Percentiles rank a stretch among this genome's conserved stretches.
These are phyloP conservation scores for Telenomus remus DNA, from an alignment of 1,140 invertebrate species.

Conservation along the genomic window DNA sequence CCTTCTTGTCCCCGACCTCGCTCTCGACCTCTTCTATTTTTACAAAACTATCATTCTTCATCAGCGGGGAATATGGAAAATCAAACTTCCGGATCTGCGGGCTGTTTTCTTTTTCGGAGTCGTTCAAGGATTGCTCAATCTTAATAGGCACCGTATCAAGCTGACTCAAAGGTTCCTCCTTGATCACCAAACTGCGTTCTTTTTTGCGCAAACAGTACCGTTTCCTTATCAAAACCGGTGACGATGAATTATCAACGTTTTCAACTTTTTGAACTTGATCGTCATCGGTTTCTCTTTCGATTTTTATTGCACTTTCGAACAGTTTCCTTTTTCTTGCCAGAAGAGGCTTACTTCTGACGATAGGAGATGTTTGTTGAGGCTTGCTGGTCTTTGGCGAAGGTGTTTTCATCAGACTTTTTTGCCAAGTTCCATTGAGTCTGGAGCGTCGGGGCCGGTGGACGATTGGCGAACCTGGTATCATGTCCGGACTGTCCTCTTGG, in stretches of 20 bases:
- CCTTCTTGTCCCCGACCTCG: slow-evolving; percentile 22
- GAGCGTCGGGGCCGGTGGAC: neutral
- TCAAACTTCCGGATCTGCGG: slow-evolving; percentile 3
- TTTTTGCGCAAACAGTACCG: slow-evolving; percentile 19
- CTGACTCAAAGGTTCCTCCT: slow-evolving; percentile 12
- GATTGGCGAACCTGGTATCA: slow-evolving; percentile 9
- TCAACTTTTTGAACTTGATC: slow-evolving; percentile 2
- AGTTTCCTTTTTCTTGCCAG: slow-evolving; percentile 12
- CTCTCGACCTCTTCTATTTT: slow-evolving; percentile 34
- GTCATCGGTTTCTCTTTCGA: neutral
- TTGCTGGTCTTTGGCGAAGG: slow-evolving; percentile 1
- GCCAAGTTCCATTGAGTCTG: neutral
- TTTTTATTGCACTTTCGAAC: slow-evolving; percentile 4
- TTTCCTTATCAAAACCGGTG: slow-evolving; percentile 29
- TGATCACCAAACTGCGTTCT: slow-evolving; percentile 13
- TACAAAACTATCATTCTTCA: neutral
- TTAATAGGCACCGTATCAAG: slow-evolving; percentile 11
- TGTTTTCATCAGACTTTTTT: slow-evolving; percentile 4
- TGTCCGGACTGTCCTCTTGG: neutral
- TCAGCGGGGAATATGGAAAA: neutral
- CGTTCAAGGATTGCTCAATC: slow-evolving; percentile 9
- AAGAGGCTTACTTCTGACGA: slow-evolving; percentile 4
- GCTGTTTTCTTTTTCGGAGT: slow-evolving; percentile 17
- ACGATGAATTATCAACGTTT: slow-evolving; percentile 1
- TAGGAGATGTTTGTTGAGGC: slow-evolving; percentile 8